Base-by-base conservation (phyloP, 2,113 vertebrate species). In the Irena cyanogastra region DNA sequence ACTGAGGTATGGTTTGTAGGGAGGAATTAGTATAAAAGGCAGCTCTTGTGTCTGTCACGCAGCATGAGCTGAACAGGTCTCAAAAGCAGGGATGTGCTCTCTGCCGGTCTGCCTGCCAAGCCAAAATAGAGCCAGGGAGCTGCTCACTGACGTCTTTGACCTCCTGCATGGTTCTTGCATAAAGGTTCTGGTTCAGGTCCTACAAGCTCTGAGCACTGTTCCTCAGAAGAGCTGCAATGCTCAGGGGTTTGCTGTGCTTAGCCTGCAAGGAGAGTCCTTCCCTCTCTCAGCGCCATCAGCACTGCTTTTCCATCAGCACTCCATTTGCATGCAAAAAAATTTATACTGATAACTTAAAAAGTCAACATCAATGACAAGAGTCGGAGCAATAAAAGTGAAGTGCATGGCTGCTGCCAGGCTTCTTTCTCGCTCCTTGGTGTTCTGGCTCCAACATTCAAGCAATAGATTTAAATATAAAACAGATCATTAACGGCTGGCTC, bases 401-500 rank as follows among this genome's bases (percentile, higher is more conserved):
- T 90, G 95, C 81, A 10, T 41, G 93, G 87, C 81, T 95, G 89
- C 81, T 96, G 90, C 95, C 92, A 95, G 75, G 95, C 90, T 96
- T 85, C 87, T 89, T 96, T 96, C 92, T 93, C 3, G 0, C 92
- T 97, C 86, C 94, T 97, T 97, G 92, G 95, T 96, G 94, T 92
- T 97, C 95, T 93, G 94, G 95, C 92, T 94, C 69, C 89, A 87
- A 77, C 82, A 88, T 93, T 94, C 91, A 94, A 94, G 88, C 92
- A n/a, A 91, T 94, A 94, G 95, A 96, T 97, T 97, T 96, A 97
- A 97, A 97, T 96, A 97, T 96, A 96, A 97, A 97, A 94, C 95
- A 97, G 92, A 97, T 95, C 90, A 95, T 96, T 97, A 97, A 95
- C 75, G 95, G 95, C 95, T 97, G 95, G 95, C 91, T 95, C 94